Conservation (phyloP, 2,888 invertebrate species). For the Oxycera nigricornis region DNA sequence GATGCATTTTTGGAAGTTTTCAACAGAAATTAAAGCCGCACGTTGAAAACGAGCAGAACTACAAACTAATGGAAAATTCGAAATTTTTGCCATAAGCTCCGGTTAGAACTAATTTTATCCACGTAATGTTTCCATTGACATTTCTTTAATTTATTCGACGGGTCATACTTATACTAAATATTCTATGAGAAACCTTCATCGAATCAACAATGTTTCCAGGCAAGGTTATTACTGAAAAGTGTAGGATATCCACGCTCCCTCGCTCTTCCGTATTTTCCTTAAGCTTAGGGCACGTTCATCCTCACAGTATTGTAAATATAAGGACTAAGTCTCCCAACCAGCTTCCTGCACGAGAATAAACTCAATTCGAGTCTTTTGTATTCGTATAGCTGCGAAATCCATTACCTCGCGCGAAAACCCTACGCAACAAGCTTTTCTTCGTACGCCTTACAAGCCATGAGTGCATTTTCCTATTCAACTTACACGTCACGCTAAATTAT, state of each 20-base stretch:
- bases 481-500: slow-evolving; percentile 6
- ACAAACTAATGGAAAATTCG: no score
- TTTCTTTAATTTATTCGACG: no score
- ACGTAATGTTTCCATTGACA: no score
- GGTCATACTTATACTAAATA: no score
- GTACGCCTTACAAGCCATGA: background rate
- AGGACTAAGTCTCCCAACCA: background rate
- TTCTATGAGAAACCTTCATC: background rate
- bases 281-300: background rate
- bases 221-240: background rate
- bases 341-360: background rate
- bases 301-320: background rate
- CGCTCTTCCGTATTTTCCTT: background rate
- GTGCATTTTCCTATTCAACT: background rate
- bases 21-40: no score
- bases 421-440: background rate
- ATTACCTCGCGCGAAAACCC: slow-evolving; percentile 7
- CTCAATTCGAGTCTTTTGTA: slow-evolving; percentile 38
- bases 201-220: background rate
- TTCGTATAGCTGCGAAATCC: slow-evolving; percentile 42
- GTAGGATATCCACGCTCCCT: background rate
- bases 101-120: no score
- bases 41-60: no score
- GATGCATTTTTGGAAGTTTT: no score
- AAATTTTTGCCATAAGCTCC: no score